Conservation (phyloP, 2,888 invertebrate species). For the Tyria jacobaeae region DNA sequence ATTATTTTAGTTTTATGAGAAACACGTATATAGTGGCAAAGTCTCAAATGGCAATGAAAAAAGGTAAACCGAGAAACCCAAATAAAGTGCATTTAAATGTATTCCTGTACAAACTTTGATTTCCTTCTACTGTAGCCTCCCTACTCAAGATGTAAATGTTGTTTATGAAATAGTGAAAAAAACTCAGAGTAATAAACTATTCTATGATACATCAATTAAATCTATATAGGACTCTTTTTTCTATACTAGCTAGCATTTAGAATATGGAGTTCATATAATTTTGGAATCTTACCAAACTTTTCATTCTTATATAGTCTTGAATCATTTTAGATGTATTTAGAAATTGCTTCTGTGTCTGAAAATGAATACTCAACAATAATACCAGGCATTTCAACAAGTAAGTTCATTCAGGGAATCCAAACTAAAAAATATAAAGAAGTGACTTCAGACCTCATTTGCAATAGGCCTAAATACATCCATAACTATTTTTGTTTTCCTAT, state of each 20-base stretch:
- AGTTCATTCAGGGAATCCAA: too few species aligned
- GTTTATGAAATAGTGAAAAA: not conserved
- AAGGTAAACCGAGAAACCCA: too few species aligned
- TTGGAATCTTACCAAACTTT: not conserved
- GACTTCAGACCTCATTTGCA: not conserved
- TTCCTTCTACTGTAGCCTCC: not conserved
- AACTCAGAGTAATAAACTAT: constrained; percentile 1
- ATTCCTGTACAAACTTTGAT: not conserved
- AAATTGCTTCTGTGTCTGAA: not conserved
- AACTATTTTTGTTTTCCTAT: not conserved
- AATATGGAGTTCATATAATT: constrained; percentile 5
- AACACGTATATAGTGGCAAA: too few species aligned
- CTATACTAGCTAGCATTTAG: constrained; percentile 16
- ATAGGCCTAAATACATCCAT: not conserved
- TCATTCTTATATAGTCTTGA: not conserved
- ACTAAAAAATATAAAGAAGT: not conserved
- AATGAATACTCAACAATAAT: not conserved
- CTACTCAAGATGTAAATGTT: not conserved
- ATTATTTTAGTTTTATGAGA: too few species aligned
- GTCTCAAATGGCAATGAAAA: not conserved
- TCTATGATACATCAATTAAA: constrained; percentile 8
- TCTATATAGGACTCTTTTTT: constrained; percentile 20
- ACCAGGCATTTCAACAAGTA: too few species aligned
- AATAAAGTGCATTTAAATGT: not conserved
- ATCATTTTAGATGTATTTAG: not conserved